Base-by-base conservation (phyloP, 2,797 vertebrate species). In the Apodemus agrarius region DNA sequence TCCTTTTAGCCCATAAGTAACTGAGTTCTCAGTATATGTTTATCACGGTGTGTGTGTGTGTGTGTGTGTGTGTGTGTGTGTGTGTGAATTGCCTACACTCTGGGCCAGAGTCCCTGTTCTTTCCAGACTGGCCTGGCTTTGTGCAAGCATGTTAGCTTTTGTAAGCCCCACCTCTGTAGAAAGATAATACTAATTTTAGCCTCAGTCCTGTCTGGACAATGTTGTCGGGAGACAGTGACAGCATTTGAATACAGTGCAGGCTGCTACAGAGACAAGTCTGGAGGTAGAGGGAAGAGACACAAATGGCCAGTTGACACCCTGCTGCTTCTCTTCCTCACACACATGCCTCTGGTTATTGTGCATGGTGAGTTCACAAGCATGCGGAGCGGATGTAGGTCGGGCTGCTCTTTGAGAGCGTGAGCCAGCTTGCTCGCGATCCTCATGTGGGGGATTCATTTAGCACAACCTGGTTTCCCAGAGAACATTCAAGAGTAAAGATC, bases 61-160 rank as follows among this genome's bases (percentile, higher is more conserved):
- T n/a, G n/a, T n/a, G n/a, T n/a, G n/a, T n/a, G n/a, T n/a, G n/a
- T n/a, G n/a, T n/a, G n/a, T n/a, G n/a, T n/a, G n/a, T n/a, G n/a
- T n/a, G n/a, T n/a, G n/a, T 10, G 9, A 79, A 61, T 6, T 34
- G 76, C 46, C 76, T 92, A 2, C 12, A 5, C 57, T 76, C 61
- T 43, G 61, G 90, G 67, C 74, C 85, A 72, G 76, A 97, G 90
- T 83, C 21, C n/a, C 46, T 89, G 81, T 67, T 86, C 83, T 90
- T 83, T 88, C 82, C 86, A 87, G 52, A 85, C 0, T 87, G 94
- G 97, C 94, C 97, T 96, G 92, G 97, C 95, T 96, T 97, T 96
- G 86, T 96, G 79, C 63, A 85, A 78, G 95, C 88, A 59, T 91
- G 31, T 37, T 29, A 72, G 65, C 86, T 37, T 86, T 87, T 92